These are phyloP conservation scores for Pararge aegeria DNA, from an alignment of 1,140 invertebrate species.

Conservation along the genomic window DNA sequence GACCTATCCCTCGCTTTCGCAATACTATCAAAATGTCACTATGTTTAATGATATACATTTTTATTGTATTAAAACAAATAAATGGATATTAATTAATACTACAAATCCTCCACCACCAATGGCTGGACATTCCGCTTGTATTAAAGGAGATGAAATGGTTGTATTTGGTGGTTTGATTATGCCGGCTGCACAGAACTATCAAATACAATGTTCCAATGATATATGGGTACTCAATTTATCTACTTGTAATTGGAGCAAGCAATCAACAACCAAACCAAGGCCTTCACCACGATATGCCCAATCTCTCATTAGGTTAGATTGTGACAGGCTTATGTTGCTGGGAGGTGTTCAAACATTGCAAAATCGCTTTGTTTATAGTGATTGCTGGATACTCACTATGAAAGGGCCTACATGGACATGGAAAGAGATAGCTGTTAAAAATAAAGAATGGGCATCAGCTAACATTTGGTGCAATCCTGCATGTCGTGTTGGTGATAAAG, in stretches of 20 bases:
- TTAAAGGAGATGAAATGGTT: slow-evolving; percentile 93
- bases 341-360: slow-evolving; percentile 83
- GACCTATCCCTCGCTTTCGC: slow-evolving; percentile 95
- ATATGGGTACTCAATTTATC: slow-evolving; percentile 93
- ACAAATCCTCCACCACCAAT: slow-evolving; percentile 86
- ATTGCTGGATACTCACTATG: slow-evolving; percentile 85
- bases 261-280: slow-evolving; percentile 83
- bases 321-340: slow-evolving; percentile 86
- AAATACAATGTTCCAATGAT: slow-evolving; percentile 89
- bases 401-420: slow-evolving; percentile 87
- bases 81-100: slow-evolving; percentile 89
- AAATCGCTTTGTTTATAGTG: slow-evolving; percentile 80
- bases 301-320: slow-evolving; percentile 88
- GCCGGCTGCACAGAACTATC: slow-evolving; percentile 68
- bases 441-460: slow-evolving; percentile 88
- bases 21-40: slow-evolving; percentile 92
- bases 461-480: slow-evolving; percentile 96
- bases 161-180: slow-evolving; percentile 90
- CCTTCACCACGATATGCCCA: slow-evolving; percentile 94
- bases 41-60: slow-evolving; percentile 96
- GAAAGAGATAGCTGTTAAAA: slow-evolving; percentile 87
- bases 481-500: slow-evolving; percentile 86
- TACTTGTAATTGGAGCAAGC: slow-evolving; percentile 88
- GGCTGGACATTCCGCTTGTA: slow-evolving; percentile 95
- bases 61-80: slow-evolving; percentile 91